Evolutionary conservation across 2,113 vertebrate genomes (phyloP).

Genomic region (Eretmochelys imbricata): DNA sequence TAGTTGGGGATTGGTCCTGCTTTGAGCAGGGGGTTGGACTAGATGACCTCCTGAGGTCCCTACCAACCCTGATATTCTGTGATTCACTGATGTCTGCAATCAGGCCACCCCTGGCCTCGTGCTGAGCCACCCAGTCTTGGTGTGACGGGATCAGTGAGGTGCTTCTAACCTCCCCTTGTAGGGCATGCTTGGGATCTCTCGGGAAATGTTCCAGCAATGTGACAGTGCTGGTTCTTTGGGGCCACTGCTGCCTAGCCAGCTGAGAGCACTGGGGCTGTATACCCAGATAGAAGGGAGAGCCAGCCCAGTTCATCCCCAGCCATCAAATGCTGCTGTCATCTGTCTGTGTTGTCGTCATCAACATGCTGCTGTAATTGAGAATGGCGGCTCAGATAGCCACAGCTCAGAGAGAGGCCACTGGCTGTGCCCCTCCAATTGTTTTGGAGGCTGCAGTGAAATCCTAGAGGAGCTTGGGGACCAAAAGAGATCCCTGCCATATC

Average conservation of each 20-base stretch:
- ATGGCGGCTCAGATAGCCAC: not conserved
- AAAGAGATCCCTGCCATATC: not conserved
- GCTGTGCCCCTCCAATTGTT: not conserved
- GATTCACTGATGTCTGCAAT: not conserved
- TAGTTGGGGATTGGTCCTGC: too few relatives aligned
- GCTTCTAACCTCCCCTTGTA: not conserved
- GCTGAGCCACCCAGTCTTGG: not conserved
- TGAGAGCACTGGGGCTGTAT: not conserved
- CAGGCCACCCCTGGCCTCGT: not conserved
- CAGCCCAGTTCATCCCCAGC: not conserved
- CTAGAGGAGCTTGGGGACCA: not conserved
- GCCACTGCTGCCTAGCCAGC: not conserved
- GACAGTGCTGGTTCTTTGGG: not conserved
- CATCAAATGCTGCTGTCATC: not conserved
- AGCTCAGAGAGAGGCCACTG: too few relatives aligned
- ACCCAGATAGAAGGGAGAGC: not conserved
- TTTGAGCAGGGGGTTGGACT: too few relatives aligned
- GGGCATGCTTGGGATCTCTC: not conserved
- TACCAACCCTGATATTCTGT: too few relatives aligned
- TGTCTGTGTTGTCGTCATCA: not conserved
- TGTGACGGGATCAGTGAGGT: not conserved
- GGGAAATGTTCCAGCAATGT: not conserved
- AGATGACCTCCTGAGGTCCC: too few relatives aligned
- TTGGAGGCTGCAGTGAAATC: not conserved
- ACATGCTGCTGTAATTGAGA: not conserved